Evolutionary conservation across 2,888 invertebrate genomes (phyloP), one percentile per base, ranked within the genome.

Genomic region (Sylvicola cinctus): DNA sequence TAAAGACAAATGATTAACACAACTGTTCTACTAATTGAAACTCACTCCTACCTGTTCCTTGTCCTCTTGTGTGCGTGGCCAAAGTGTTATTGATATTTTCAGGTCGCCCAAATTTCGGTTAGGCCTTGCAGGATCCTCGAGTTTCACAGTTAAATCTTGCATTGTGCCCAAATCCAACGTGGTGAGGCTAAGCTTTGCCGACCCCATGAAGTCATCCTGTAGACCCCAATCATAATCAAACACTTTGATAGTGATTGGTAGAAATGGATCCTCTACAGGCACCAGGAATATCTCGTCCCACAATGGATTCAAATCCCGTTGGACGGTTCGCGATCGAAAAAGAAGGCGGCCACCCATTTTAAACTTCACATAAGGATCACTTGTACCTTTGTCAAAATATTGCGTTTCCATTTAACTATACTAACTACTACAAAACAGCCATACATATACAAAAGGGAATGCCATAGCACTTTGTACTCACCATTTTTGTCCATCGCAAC

Each of bases 141-240:
- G 65, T 43, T 76, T 69, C 32, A 96, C 62, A 36, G 68, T 70
- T 42, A 93, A 54, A 47, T 95, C 91, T 45, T 72, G 73, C 2
- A 70, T 58, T 39, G 74, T 63, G 32, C 75, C 79, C 33, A 87
- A 63, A 46, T 90, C 88, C 41, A 93, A 54, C 30, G 74, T 69
- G 2, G 80, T 77, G 35, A 95, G 67, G 53, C 91, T 87, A 43
- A 98, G 55, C 41, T 69, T 69, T 6, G 87, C 80, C 34, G 80
- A 72, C 2, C 96, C 96, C 91, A 98, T 95, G 54, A 93, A 93
- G 62, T 98, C 96, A 54, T 96, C 96, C 61, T 83, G 74, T 29
- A 90, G 69, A 20, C 91, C 93, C 79, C 93, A 90, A 54, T 98
- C 96, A 55, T 93, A 93, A 62, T 96, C 96, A 54, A 84, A 95